Base-by-base conservation (phyloP, 1,140 invertebrate genomes). In the Tetragnatha versicolor region DNA sequence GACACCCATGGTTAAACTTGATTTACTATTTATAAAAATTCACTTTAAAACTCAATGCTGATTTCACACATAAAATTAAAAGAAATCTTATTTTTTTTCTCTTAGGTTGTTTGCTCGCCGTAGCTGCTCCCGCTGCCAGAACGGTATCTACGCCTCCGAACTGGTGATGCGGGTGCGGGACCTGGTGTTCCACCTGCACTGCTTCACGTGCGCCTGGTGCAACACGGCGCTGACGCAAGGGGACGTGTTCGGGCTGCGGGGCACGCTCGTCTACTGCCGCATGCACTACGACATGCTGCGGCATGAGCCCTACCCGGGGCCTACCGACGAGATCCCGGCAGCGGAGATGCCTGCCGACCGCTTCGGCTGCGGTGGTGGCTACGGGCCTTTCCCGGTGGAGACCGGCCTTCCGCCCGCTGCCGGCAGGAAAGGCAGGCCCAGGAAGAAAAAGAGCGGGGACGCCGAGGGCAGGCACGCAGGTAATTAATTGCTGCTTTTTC, bases 131-230 rank as follows among this genome's bases (percentile, higher is more conserved):
- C 89, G 93, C 47, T 97, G 95, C 84, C 90, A 92, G 17, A 90
- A 91, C 47, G 93, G 93, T 81, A 88, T 98, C 83, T 91, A 91
- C 12, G 91, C 94, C 9, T 91, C 92, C 80, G 95, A 97, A 87
- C 88, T 97, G 82, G 95, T 97, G 83, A 97, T 97, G 94, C 87
- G 94, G 79, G 94, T 94, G 0, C 84, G 84, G 20, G 93, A 94
- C 80, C 88, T 92, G 81, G 94, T 97, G 53, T 98, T 94, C 86
- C 95, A 98, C 86, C 88, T 96, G 51, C 90, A 92, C 73, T 98
- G 95, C 87, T 98, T 98, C 88, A 92, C 91, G 2, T 98, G 95
- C 85, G 90, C 91, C 17, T 91, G 92, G 60, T 97, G 96, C 86
- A 91, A 93, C 65, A 83, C 85, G 53, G 83, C 85, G 35, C 83